These are phyloP conservation scores for Drosophila austrosaltans DNA, from an alignment of 2,888 invertebrate genomes.

Conservation along the genomic window DNA sequence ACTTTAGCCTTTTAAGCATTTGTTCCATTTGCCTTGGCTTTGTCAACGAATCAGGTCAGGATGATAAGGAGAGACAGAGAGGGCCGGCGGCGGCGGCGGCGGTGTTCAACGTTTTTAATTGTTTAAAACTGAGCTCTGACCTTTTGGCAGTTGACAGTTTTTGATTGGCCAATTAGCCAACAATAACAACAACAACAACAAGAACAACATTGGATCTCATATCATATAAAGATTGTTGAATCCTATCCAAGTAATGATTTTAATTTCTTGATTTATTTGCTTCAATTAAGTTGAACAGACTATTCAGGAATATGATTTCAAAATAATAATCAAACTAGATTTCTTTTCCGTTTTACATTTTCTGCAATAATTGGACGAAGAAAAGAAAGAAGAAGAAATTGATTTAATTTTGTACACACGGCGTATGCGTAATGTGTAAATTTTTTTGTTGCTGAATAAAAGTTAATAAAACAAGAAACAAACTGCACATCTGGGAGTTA, in stretches of 20 bases:
- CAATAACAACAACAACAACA: constrained; percentile 19
- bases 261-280: not conserved
- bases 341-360: not conserved
- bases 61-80: constrained; percentile 1
- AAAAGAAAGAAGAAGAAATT: not conserved
- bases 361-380: not conserved
- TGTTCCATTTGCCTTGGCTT: constrained; percentile 66
- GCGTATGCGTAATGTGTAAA: constrained; percentile 56
- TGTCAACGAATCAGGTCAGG: not conserved
- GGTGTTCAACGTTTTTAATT: constrained; percentile 61
- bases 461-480: constrained; percentile 18
- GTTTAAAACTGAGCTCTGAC: constrained; percentile 41
- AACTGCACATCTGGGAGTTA: constrained; percentile 47
- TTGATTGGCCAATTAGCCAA: constrained; percentile 63
- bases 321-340: not conserved
- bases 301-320: too few species aligned
- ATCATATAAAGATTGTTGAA: constrained; percentile 6
- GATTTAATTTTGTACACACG: constrained; percentile 18
- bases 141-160: constrained; percentile 44
- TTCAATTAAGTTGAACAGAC: too few species aligned
- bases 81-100: not conserved
- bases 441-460: constrained; percentile 15
- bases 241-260: not conserved
- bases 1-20: constrained; percentile 58
- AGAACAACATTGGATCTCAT: constrained; percentile 30